A percentile compares a stretch with the other conserved stretches of the same genome.
Conservation (phyloP, 2,113 vertebrate genomes). For the zebrafish (Danio rerio) region DNA sequence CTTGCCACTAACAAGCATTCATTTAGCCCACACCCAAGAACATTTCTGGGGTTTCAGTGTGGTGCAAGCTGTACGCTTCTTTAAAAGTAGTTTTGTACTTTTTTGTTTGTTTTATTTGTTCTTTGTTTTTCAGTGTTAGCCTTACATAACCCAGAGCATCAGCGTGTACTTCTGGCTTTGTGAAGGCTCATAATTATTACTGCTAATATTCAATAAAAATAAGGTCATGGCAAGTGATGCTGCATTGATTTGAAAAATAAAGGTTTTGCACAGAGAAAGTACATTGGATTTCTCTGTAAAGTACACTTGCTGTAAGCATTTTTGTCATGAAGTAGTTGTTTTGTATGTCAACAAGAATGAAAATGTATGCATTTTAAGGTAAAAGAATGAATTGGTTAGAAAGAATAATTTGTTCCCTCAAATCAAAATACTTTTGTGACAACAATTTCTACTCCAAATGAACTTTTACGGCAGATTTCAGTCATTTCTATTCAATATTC, state of each 20-base stretch:
- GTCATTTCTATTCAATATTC: too few species aligned
- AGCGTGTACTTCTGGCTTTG: background rate
- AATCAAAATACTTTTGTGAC: too few species aligned
- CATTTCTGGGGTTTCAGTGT: conserved; percentile 29
- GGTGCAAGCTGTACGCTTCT: conserved; percentile 11
- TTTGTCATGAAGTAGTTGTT: too few species aligned
- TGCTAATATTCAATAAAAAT: background rate
- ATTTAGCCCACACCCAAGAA: conserved; percentile 40
- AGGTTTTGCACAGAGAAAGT: background rate
- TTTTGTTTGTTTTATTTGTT: conserved; percentile 3
- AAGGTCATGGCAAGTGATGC: background rate
- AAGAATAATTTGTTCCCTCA: too few species aligned
- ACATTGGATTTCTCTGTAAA: background rate
- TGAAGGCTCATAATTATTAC: background rate
- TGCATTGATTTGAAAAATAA: background rate
- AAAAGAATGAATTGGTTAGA: too few species aligned
- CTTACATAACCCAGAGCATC: background rate
- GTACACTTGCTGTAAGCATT: background rate
- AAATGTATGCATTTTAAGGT: too few species aligned
- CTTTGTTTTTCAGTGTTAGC: conserved; percentile 5
- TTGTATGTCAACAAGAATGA: too few species aligned
- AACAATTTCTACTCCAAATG: too few species aligned
- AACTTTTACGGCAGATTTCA: too few species aligned
- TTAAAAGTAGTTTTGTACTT: conserved; percentile 18
- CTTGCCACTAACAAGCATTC: conserved; percentile 48